Evolutionary conservation across 2,797 vertebrate species (phyloP).

Genomic region (Sebastes nivosus): DNA sequence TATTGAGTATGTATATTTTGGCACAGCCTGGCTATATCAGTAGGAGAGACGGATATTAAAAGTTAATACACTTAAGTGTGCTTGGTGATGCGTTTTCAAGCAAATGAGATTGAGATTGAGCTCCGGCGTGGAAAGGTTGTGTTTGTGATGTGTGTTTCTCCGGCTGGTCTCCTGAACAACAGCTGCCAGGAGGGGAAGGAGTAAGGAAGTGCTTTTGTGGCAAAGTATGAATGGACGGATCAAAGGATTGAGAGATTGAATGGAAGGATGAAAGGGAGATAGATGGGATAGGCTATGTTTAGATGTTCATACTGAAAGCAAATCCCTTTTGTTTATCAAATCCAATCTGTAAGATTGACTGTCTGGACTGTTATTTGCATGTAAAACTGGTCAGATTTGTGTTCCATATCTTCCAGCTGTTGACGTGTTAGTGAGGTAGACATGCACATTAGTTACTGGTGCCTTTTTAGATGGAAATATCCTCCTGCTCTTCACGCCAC

Average conservation of each 20-base stretch:
- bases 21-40: background rate
- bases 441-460: background rate
- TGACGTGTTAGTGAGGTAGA: background rate
- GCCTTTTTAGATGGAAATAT: background rate
- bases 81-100: slow-evolving; percentile 1
- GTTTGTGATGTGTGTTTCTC: background rate
- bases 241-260: slow-evolving; percentile 18
- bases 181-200: slow-evolving; percentile 11
- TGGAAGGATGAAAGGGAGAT: background rate
- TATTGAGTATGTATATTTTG: background rate
- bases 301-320: background rate
- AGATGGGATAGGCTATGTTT: background rate
- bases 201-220: background rate
- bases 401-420: background rate
- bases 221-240: slow-evolving; percentile 18
- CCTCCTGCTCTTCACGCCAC: background rate
- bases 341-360: slow-evolving; percentile 2
- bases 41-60: slow-evolving; percentile 30
- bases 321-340: slow-evolving; percentile 23
- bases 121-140: background rate
- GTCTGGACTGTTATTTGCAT: background rate
- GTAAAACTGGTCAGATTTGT: background rate
- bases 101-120: slow-evolving; percentile 3
- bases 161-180: slow-evolving; percentile 9
- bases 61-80: slow-evolving; percentile 45